phyloP scores from a whole-genome alignment of 2,113 vertebrate species.

The Cyanocitta stelleri region DNA sequence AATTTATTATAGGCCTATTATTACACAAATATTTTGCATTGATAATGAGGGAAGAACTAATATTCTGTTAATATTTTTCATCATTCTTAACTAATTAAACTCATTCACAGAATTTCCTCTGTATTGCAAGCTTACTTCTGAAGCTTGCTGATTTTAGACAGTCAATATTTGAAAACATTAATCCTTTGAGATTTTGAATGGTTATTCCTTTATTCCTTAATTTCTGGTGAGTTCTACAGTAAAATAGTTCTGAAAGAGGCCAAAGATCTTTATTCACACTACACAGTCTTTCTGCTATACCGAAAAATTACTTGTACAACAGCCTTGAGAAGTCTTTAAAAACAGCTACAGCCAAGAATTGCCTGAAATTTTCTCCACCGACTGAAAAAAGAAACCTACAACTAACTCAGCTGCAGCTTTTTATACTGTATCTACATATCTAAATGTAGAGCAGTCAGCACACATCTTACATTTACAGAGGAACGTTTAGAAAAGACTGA shows the following conservation, averaged over 20 bases:
- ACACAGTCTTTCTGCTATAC: background rate
- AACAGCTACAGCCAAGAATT: background rate
- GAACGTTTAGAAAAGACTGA: background rate
- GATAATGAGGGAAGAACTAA: background rate
- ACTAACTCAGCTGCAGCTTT: background rate
- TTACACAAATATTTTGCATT: background rate
- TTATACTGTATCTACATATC: background rate
- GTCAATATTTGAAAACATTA: background rate
- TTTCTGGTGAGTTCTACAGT: background rate
- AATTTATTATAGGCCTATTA: background rate
- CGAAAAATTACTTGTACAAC: background rate
- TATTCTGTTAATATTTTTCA: background rate
- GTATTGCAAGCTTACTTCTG: background rate
- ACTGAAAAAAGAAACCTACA: background rate
- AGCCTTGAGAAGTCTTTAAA: background rate
- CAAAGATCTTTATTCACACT: background rate
- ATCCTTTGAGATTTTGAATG: background rate
- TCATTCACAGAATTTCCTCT: background rate
- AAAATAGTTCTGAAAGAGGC: background rate
- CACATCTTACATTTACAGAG: background rate
- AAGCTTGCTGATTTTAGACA: background rate
- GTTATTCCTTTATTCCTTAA: background rate
- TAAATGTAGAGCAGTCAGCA: background rate
- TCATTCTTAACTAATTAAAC: background rate
- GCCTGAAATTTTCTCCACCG: background rate